phyloP scores from a whole-genome alignment of 2,113 vertebrate species.

The Chaenogobius annularis region DNA sequence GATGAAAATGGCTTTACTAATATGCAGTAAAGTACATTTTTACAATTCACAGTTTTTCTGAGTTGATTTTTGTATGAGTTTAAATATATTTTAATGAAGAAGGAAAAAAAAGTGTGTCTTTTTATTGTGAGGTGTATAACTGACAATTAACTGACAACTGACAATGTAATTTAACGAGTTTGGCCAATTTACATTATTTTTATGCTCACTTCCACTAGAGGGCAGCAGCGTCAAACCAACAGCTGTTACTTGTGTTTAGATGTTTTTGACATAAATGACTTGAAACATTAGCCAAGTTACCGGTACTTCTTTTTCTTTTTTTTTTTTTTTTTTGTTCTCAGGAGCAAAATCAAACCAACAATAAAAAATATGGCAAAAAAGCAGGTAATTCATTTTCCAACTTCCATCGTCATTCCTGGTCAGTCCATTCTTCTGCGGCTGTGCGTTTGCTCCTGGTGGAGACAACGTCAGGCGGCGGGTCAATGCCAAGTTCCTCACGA shows the following conservation, averaged over 20 bases:
- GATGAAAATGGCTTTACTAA: neutral
- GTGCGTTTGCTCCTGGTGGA: slow-evolving; percentile 9
- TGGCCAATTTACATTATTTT: neutral
- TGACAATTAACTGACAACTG: neutral
- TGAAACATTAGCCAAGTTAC: neutral
- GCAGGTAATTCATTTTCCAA: neutral
- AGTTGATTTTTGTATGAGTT: neutral
- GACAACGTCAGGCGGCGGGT: slow-evolving; percentile 70
- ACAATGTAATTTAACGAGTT: neutral
- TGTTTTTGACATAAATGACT: no score
- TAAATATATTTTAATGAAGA: neutral
- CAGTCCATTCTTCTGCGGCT: neutral
- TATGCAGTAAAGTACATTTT: neutral
- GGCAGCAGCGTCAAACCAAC: neutral
- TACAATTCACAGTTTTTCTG: neutral
- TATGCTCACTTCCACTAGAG: neutral
- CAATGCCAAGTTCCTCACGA: slow-evolving; percentile 85
- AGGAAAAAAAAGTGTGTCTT: neutral
- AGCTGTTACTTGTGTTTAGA: neutral
- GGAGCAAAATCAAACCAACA: neutral
- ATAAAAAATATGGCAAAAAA: no score
- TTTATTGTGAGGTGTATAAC: neutral
- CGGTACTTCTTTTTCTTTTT: no score
- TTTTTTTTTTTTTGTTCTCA: no score
- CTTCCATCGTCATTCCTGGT: neutral